Evolutionary conservation across 2,888 invertebrate genomes (phyloP).

Genomic region (Xylota segnis): DNA sequence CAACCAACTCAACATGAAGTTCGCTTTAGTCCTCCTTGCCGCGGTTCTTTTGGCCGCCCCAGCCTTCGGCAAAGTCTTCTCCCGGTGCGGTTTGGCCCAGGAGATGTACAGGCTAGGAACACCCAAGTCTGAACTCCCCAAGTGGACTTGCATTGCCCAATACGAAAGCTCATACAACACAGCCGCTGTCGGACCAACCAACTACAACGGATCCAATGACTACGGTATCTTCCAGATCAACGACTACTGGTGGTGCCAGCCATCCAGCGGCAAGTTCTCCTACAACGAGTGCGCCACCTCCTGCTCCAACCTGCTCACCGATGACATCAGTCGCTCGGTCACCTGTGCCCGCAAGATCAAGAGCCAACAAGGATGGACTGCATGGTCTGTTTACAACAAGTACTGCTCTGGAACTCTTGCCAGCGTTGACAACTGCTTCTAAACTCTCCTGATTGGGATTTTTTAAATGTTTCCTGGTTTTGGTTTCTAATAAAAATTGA

Average conservation of each 20-base stretch:
- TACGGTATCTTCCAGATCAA: conserved; percentile 84
- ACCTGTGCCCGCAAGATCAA: conserved; percentile 81
- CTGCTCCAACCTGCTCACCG: conserved; percentile 81
- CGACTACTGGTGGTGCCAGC: conserved; percentile 83
- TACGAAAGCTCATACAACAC: conserved; percentile 84
- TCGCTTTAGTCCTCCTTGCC: conserved; percentile 42
- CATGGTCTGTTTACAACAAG: conserved; percentile 82
- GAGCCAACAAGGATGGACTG: conserved; percentile 82
- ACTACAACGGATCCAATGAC: conserved; percentile 85
- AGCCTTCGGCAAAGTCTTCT: conserved; percentile 78
- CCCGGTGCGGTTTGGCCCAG: conserved; percentile 81
- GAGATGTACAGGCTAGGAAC: conserved; percentile 82
- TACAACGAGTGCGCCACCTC: conserved; percentile 82
- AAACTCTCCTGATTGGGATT: conserved; percentile 44
- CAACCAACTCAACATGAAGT: conserved; percentile 34
- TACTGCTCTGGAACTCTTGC: conserved; percentile 79
- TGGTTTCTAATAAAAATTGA: conserved; percentile 1
- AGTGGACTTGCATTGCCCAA: conserved; percentile 82
- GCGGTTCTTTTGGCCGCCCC: conserved; percentile 76
- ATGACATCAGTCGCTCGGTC: conserved; percentile 81
- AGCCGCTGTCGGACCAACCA: conserved; percentile 84
- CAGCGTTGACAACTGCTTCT: conserved; percentile 80
- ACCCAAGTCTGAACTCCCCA: conserved; percentile 80
- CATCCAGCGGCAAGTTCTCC: conserved; percentile 79
- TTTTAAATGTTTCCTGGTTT: not conserved